Percentiles rank a stretch among this genome's conserved stretches.
Evolutionary conservation across 2,888 invertebrate species (phyloP).

Genomic region (Melinaea marsaeus): DNA sequence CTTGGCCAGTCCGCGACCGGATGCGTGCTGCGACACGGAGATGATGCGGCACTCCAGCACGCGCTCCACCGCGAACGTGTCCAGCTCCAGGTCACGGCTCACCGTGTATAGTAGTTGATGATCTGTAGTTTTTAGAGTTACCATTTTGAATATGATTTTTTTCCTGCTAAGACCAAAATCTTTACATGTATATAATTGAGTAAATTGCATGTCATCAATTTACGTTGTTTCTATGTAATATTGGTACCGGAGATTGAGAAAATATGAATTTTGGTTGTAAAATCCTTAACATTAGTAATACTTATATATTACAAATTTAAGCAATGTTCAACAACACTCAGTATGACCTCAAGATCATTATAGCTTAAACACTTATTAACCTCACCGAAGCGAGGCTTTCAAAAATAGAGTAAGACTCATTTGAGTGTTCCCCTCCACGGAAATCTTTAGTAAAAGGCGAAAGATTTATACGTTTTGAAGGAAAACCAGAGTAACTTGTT

Average conservation of each 20-base stretch:
- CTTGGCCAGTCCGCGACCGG: constrained; percentile 86
- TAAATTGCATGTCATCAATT: no score
- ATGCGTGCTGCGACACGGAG: constrained; percentile 83
- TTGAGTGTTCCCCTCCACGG: constrained; percentile 77
- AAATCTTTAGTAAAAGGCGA: constrained; percentile 89
- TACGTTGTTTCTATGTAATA: no score
- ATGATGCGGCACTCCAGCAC: constrained; percentile 89
- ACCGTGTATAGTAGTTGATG: constrained; percentile 85
- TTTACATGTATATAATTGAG: no score
- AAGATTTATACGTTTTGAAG: constrained; percentile 80
- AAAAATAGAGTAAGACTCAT: constrained; percentile 6
- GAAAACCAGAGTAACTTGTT: constrained; percentile 31
- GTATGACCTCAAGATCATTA: no score
- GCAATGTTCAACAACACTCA: no score
- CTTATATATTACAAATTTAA: no score
- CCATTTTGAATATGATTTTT: no score
- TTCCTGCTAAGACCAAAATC: no score
- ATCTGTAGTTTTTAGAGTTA: constrained; percentile 56
- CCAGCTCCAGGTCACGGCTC: constrained; percentile 82
- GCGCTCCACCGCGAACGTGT: constrained; percentile 79
- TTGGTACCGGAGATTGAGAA: no score
- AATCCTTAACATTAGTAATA: no score
- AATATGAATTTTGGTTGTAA: no score
- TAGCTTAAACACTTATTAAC: no score
- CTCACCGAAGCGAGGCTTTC: constrained; percentile 9